A percentile compares a stretch with the other conserved stretches of the same genome.
phyloP scores from a whole-genome alignment of 2,113 vertebrate species.

The rabbit (Oryctolagus cuniculus) region mOryCun1.1 NC_091432.1:189660001-189660500 shows the following conservation, averaged over 20 bases:
- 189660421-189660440: neutral
- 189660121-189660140: neutral
- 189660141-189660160: neutral
- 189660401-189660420: neutral
- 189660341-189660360: neutral
- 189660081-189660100: neutral
- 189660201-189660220: neutral
- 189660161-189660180: neutral
- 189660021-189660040: neutral
- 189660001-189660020: neutral
- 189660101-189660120: neutral
- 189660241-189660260: neutral
- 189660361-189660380: neutral
- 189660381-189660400: neutral
- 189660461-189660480: neutral
- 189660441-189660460: neutral
- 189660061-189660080: constrained; percentile 24
- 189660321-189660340: neutral
- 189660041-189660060: neutral
- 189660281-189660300: neutral
- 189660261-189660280: neutral
- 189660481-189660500: neutral
- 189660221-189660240: neutral
- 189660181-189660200: neutral
- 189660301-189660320: neutral